Evolutionary conservation across 2,113 vertebrate species (phyloP).

Genomic region (Anoura caudifer): DNA sequence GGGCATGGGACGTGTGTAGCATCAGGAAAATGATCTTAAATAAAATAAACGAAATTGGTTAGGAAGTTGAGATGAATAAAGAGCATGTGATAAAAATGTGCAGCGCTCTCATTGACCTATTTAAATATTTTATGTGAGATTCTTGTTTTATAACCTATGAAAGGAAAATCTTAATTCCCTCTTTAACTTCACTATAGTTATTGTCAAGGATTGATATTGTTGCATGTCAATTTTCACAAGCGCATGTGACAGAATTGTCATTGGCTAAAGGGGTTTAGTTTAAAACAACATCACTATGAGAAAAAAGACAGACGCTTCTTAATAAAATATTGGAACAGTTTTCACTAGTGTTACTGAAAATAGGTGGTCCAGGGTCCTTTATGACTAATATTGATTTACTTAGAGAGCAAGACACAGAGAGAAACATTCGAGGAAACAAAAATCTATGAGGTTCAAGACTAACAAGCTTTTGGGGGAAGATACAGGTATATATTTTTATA

Average conservation of each 20-base stretch:
- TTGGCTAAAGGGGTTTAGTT: background rate
- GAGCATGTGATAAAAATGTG: background rate
- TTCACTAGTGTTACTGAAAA: background rate
- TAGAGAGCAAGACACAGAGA: background rate
- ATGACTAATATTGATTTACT: slow-evolving; percentile 16
- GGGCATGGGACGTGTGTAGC: background rate
- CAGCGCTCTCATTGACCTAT: background rate
- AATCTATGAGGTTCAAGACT: background rate
- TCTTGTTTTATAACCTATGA: background rate
- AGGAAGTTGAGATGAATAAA: background rate
- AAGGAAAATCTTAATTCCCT: background rate
- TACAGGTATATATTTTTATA: background rate
- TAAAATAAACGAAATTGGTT: background rate
- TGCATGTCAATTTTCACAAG: background rate
- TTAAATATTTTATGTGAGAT: background rate
- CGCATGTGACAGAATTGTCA: background rate
- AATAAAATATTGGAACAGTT: background rate
- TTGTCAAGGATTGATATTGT: background rate
- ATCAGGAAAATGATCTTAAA: background rate
- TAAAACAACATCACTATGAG: background rate
- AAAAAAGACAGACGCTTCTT: background rate
- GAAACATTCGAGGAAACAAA: background rate
- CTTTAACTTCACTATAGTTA: background rate
- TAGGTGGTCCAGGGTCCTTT: background rate
- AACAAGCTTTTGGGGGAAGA: background rate